These are phyloP conservation scores for Sprattus sprattus DNA, from an alignment of 2,113 vertebrate species.

Conservation along the genomic window DNA sequence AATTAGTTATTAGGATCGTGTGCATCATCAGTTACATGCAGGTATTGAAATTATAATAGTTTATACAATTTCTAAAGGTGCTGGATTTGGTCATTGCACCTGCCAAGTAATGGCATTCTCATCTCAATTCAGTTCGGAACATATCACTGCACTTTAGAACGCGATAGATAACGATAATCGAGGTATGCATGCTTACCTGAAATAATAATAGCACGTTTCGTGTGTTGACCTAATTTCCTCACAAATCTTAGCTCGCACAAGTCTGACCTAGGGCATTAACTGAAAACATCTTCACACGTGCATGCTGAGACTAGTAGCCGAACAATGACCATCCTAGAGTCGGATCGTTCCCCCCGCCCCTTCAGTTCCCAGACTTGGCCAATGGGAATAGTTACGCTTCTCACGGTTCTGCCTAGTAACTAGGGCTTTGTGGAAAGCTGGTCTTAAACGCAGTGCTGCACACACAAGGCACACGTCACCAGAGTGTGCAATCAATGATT, in stretches of 20 bases:
- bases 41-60: background rate
- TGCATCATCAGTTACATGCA: background rate
- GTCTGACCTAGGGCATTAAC: background rate
- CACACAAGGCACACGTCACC: background rate
- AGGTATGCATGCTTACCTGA: background rate
- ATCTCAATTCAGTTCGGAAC: background rate
- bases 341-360: background rate
- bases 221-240: background rate
- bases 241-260: background rate
- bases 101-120: background rate
- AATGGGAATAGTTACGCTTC: background rate
- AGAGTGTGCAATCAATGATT: constrained; percentile 4
- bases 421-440: background rate
- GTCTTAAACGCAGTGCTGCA: constrained; percentile 12
- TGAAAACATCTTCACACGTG: constrained; percentile 8
- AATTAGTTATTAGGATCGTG: too few species aligned
- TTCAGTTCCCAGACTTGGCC: background rate
- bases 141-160: background rate
- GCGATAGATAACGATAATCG: background rate
- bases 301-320: constrained; percentile 4
- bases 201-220: background rate
- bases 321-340: background rate
- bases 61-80: background rate
- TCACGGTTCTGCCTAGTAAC: constrained; percentile 36
- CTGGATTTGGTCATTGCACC: background rate